These are phyloP conservation scores for Esox lucius DNA, from an alignment of 2,797 vertebrate species.

Conservation along the genomic window DNA sequence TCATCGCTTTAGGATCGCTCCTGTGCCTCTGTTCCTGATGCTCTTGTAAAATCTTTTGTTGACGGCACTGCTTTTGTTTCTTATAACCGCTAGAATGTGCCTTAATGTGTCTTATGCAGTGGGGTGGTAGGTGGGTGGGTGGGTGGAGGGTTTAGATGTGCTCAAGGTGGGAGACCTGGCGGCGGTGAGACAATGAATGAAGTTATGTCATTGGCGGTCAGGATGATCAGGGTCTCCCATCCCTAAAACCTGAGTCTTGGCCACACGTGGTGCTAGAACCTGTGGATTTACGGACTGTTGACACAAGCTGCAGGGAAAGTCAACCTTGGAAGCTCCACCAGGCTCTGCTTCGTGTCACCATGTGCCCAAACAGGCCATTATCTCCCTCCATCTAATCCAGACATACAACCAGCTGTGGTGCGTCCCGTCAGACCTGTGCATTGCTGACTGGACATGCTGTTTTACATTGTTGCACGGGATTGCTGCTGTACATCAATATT, in stretches of 20 bases:
- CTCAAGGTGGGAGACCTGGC: not conserved
- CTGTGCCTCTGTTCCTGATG: too few species aligned
- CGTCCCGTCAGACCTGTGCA: slow-evolving; percentile 37
- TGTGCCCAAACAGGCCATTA: slow-evolving; percentile 9
- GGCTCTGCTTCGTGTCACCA: slow-evolving; percentile 14
- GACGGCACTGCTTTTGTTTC: too few species aligned
- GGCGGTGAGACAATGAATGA: not conserved
- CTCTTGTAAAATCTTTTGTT: not conserved
- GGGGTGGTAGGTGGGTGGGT: too few species aligned
- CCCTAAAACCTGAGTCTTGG: slow-evolving; percentile 8
- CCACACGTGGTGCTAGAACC: slow-evolving; percentile 19
- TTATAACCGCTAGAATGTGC: not conserved
- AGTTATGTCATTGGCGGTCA: slow-evolving; percentile 12
- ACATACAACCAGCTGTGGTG: slow-evolving; percentile 40
- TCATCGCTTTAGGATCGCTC: not conserved
- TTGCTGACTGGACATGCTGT: slow-evolving; percentile 30
- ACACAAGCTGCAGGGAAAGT: slow-evolving; percentile 30
- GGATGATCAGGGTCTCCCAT: slow-evolving; percentile 14
- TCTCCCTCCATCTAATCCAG: slow-evolving; percentile 32
- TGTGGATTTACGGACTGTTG: slow-evolving; percentile 24
- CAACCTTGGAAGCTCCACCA: slow-evolving; percentile 30
- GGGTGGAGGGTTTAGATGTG: not conserved
- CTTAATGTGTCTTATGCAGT: not conserved
- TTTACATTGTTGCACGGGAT: slow-evolving; percentile 18
- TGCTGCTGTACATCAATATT: slow-evolving; percentile 22